A percentile compares a stretch with the other conserved stretches of the same genome.
These are phyloP conservation scores for Morone chrysops DNA, from an alignment of 2,113 vertebrate genomes.

Conservation along the genomic window DNA sequence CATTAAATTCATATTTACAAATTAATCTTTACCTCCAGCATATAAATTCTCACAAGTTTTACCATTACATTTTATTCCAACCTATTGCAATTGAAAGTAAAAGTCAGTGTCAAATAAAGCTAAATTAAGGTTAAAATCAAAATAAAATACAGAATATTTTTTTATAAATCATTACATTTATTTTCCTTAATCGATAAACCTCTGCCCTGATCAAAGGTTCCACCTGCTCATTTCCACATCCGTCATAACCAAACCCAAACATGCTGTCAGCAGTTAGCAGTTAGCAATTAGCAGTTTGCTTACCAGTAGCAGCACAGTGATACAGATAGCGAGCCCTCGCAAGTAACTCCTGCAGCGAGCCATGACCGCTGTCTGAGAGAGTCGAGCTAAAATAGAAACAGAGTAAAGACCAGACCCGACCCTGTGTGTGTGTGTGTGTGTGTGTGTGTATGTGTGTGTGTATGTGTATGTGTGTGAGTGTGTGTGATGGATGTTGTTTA, in stretches of 20 bases:
- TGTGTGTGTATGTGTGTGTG: slow-evolving; percentile 37
- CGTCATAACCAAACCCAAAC: neutral
- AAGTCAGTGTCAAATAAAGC: neutral
- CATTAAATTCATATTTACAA: too few species aligned
- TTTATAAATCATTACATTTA: neutral
- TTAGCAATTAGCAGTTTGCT: slow-evolving; percentile 50
- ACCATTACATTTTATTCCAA: neutral
- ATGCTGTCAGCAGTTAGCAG: neutral
- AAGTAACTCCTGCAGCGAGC: slow-evolving; percentile 77
- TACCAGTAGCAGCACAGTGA: slow-evolving; percentile 81
- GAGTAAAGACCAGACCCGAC: slow-evolving; percentile 47
- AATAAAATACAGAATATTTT: neutral
- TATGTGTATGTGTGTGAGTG: slow-evolving; percentile 27
- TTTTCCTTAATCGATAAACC: neutral
- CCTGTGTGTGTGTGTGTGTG: slow-evolving; percentile 8
- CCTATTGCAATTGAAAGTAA: neutral
- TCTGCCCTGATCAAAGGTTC: neutral
- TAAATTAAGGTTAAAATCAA: neutral
- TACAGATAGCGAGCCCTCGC: slow-evolving; percentile 75
- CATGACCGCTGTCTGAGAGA: slow-evolving; percentile 70
- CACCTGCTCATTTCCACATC: neutral
- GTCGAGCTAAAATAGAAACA: slow-evolving; percentile 56
- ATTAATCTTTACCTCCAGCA: neutral
- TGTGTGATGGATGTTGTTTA: slow-evolving; percentile 72
- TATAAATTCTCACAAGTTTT: neutral